A percentile compares a stretch with the other conserved stretches of the same genome.
These are phyloP conservation scores for Zaprionus gabonicus DNA, from an alignment of 1,140 invertebrate genomes.

Conservation along the genomic window DNA sequence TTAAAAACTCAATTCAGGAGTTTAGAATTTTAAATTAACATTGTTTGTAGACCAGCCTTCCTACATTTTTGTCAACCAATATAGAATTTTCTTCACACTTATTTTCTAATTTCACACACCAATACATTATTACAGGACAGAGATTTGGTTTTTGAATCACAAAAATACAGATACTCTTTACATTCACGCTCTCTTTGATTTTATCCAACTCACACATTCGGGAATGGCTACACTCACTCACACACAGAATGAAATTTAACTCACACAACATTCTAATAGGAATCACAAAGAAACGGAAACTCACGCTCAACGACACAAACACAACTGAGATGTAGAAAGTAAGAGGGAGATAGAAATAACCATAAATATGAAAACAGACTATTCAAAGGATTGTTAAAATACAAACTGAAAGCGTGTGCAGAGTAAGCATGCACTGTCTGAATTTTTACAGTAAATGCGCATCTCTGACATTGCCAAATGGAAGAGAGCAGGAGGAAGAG, in stretches of 20 bases:
- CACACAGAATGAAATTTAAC: background rate
- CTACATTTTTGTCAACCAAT: background rate
- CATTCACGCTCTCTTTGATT: background rate
- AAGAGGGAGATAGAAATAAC: background rate
- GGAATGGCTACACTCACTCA: background rate
- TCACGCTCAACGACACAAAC: constrained; percentile 9
- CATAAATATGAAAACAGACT: background rate
- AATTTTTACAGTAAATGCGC: constrained; percentile 14
- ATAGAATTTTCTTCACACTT: background rate
- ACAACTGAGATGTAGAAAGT: constrained; percentile 15
- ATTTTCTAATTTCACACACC: background rate
- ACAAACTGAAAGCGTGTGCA: constrained; percentile 9
- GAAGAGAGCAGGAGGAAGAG: background rate
- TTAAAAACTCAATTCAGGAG: background rate
- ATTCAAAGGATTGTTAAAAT: constrained; percentile 8
- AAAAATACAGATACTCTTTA: background rate
- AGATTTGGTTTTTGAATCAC: background rate
- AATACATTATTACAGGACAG: background rate
- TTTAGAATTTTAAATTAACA: background rate
- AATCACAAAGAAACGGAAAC: background rate
- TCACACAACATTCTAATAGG: background rate
- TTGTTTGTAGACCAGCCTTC: background rate
- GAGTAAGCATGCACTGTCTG: constrained; percentile 2
- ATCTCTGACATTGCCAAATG: background rate
- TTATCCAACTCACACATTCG: background rate